A percentile compares a stretch with the other conserved stretches of the same genome.
These are phyloP conservation scores for Protonemura montana DNA, from an alignment of 2,888 invertebrate genomes.

Conservation along the genomic window DNA sequence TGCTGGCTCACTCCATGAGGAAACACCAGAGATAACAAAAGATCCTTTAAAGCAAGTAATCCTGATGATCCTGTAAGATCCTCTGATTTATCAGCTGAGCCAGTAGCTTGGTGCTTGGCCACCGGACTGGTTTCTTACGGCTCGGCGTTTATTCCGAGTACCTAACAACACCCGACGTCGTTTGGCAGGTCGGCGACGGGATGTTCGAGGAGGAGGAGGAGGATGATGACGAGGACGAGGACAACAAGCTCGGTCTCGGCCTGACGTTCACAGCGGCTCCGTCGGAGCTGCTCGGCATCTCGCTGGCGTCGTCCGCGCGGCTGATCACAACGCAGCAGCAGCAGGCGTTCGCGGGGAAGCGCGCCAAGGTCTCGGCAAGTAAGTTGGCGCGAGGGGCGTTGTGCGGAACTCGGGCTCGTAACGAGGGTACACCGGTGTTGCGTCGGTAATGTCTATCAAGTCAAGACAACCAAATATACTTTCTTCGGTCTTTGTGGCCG, in stretches of 20 bases:
- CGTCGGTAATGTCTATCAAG: too few relatives aligned
- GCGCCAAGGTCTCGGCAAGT: constrained; percentile 35
- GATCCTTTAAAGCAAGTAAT: too few relatives aligned
- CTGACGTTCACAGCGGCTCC: constrained; percentile 48
- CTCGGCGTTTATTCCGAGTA: background rate
- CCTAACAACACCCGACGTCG: background rate
- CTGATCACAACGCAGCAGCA: background rate
- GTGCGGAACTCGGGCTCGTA: too few relatives aligned
- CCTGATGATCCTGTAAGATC: too few relatives aligned
- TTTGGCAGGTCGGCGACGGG: constrained; percentile 60
- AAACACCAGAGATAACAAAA: too few relatives aligned
- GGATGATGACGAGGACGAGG: constrained; percentile 76
- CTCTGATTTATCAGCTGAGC: too few relatives aligned
- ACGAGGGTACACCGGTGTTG: too few relatives aligned
- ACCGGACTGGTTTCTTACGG: too few relatives aligned
- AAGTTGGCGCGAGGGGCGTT: background rate
- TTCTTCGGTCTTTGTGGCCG: too few relatives aligned
- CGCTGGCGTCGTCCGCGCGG: constrained; percentile 17
- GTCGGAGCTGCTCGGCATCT: constrained; percentile 41
- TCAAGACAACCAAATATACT: too few relatives aligned
- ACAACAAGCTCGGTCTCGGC: constrained; percentile 59
- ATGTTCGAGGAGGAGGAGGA: constrained; percentile 78
- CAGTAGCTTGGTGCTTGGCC: too few relatives aligned
- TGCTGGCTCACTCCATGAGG: too few relatives aligned
- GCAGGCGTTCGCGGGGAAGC: constrained; percentile 26